Base-by-base conservation (phyloP, 2,113 vertebrate species). In the Numenius arquata region DNA sequence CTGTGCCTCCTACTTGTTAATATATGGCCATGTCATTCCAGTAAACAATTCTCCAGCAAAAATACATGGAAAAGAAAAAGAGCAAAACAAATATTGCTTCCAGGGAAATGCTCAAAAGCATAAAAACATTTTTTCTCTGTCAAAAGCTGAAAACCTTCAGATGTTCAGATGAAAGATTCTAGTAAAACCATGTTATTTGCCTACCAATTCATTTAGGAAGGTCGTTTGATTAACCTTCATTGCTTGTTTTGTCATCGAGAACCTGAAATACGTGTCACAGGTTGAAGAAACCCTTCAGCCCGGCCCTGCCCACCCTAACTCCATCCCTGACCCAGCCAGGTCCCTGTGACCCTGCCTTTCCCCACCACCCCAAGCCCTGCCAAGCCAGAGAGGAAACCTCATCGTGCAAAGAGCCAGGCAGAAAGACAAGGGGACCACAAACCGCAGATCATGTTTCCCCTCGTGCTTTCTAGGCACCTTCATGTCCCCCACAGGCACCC, bases 341-440 rank as follows among this genome's bases (percentile, higher is more conserved):
- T 40, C 38, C 67, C 45, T 6, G 1, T 3, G 15, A 25, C 23
- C 56, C 56, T 12, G 25, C 26, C 72, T 58, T 30, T n/a, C 29
- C 27, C 43, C 38, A 22, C 36, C 7, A 2, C 20, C 21, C 20
- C 2, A 1, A 29, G 52, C 27, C 29, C 29, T n/a, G 13, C 29
- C 2, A 1, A 62, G 38, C 9, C 47, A 8, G 22, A 12, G 34
- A 27, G 27, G 10, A 47, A 62, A 47, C 34, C 1, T 0, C 13
- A 2, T 40, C 18, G 29, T 17, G 29, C 25, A 55, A 38, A 75
- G 30, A 55, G 25, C 63, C 30, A 40, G n/a, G n/a, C n/a, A 32
- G 34, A 53, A 32, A 70, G 34, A 30, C 0, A 0, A 56, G 30
- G 30, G 41, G 25, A 77, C 47, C 48, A 48, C 47, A 47, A 53